Base-by-base conservation (phyloP, 2,888 invertebrate species). In the Pheosia gnoma region DNA sequence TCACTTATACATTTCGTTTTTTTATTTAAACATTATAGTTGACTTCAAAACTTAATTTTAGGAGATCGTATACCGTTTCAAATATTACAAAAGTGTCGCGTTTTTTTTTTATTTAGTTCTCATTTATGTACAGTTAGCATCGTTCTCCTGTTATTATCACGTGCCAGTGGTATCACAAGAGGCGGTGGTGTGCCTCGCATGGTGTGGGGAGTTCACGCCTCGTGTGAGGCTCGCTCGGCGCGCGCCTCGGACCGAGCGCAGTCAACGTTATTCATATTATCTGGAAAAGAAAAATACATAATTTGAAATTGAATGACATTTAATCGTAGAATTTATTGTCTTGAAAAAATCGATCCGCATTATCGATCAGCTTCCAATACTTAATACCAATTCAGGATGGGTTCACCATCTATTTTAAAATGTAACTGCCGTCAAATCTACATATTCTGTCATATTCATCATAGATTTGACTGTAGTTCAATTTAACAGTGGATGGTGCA, bases 31-130 rank as follows among this genome's bases (percentile, higher is more conserved):
- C 87, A 88, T 91, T 93, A 91, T 85, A 88, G 91, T 92, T 93
- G 93, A 93, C 93, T 93, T 93, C 91, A 90, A 90, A 90, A 87
- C 93, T 93, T 93, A 93, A 90, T 91, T 78, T 91, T 93, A 93
- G 93, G 93, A 93, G 93, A 93, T 93, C 93, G 93, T 93, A 93
- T 93, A 93, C 93, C 89, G 91, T 93, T 93, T 93, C 90, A 93
- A 93, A 91, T 93, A 93, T 93, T 93, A 93, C 93, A 93, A 93
- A 93, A 91, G 89, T 90, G 86, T 89, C 84, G 86, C 84, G 77
- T 68, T 67, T 71, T 63, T 68, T 63, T 81, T 76, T 81, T 77
- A 71, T 74, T 77, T 74, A 75, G 67, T 69, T 71, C 74, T 83
- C 62, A 71, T 86, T 85, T 93, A 93, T 93, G 86, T 93, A 93